Evolutionary conservation across 2,888 invertebrate species (phyloP).

Genomic region (Pedicia rivosa): DNA sequence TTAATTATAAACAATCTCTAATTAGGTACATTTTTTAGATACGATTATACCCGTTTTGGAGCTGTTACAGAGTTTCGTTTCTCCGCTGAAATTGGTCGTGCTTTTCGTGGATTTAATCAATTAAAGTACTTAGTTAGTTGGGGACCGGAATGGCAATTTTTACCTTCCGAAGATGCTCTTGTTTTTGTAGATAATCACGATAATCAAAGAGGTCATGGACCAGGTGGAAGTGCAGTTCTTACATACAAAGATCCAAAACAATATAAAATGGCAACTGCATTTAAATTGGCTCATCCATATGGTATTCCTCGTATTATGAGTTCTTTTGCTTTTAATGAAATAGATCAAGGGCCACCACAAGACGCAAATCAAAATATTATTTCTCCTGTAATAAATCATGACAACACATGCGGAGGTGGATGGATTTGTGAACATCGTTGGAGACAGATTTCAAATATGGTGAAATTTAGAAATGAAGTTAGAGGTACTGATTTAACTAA

Average conservation of each 20-base stretch:
- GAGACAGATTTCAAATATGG: constrained; percentile 58
- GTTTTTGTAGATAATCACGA: constrained; percentile 81
- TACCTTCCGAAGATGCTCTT: constrained; percentile 38
- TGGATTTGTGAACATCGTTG: constrained; percentile 68
- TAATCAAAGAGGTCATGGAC: constrained; percentile 57
- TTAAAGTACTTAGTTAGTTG: constrained; percentile 42
- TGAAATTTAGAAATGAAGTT: constrained; percentile 47
- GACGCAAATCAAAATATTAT: constrained; percentile 3
- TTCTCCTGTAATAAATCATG: constrained; percentile 3
- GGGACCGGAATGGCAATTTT: constrained; percentile 45
- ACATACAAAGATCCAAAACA: constrained; percentile 24
- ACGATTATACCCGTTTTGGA: constrained; percentile 33
- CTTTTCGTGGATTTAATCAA: constrained; percentile 37
- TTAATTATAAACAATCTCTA: constrained; percentile 10
- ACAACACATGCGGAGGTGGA: constrained; percentile 3
- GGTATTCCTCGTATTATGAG: constrained; percentile 66
- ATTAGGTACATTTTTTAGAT: not conserved
- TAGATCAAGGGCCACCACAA: constrained; percentile 24
- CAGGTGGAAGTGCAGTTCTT: constrained; percentile 32
- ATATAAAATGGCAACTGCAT: constrained; percentile 36
- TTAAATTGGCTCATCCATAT: constrained; percentile 59
- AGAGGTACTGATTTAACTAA: constrained; percentile 34
- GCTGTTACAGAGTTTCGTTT: constrained; percentile 44
- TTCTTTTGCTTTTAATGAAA: constrained; percentile 50
- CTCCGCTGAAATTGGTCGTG: constrained; percentile 23